phyloP scores from a whole-genome alignment of 2,797 vertebrate genomes.

The Falco novaeseelandiae region DNA sequence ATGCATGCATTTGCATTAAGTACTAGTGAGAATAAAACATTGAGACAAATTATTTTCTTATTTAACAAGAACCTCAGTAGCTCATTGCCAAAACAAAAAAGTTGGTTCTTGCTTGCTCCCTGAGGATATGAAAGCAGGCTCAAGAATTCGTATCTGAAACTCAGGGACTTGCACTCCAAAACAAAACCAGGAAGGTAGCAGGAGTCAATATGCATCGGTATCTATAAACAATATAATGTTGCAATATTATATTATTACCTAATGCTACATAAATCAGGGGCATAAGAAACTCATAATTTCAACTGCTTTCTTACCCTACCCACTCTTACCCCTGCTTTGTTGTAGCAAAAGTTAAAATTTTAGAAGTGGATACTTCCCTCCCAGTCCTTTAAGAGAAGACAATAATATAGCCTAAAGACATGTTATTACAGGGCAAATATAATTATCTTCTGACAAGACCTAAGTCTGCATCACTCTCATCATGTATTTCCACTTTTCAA shows the following conservation, averaged over 20 bases:
- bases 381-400: not conserved
- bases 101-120: not conserved
- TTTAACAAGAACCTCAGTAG: not conserved
- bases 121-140: not conserved
- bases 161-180: not conserved
- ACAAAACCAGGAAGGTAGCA: not conserved
- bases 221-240: not conserved
- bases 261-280: not conserved
- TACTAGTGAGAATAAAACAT: not conserved
- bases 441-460: not conserved
- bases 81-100: not conserved
- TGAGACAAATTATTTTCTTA: not conserved
- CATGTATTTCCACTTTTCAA: conserved; percentile 39
- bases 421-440: not conserved
- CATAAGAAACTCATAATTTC: not conserved
- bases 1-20: not conserved
- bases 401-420: not conserved
- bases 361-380: not conserved
- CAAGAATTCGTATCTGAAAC: not conserved
- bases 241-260: not conserved
- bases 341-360: not conserved
- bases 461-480: not conserved
- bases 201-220: not conserved
- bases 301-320: not conserved
- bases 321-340: not conserved